phyloP scores from a whole-genome alignment of 2,113 vertebrate species.

The Limanda limanda region DNA sequence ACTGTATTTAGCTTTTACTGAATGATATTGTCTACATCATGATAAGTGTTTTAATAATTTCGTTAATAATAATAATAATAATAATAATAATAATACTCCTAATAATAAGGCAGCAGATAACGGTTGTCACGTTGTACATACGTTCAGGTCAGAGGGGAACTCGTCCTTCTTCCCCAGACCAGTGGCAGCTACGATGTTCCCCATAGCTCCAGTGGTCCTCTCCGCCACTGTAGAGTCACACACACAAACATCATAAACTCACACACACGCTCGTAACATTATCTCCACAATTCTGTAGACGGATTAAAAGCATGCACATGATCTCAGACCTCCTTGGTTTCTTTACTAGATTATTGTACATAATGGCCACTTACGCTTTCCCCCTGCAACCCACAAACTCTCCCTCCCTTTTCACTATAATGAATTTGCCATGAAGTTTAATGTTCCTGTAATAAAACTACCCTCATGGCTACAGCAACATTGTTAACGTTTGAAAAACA shows the following conservation, averaged over 20 bases:
- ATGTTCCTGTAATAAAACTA: background rate
- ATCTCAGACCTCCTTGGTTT: background rate
- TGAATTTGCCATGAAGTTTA: background rate
- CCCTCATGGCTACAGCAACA: background rate
- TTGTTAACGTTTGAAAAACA: background rate
- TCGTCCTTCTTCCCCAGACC: slow-evolving; percentile 97
- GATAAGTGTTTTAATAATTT: too few relatives aligned
- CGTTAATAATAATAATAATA: background rate
- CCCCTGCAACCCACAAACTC: background rate
- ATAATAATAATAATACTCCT: background rate
- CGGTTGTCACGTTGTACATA: slow-evolving; percentile 65
- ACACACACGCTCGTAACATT: slow-evolving; percentile 8
- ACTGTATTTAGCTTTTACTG: background rate
- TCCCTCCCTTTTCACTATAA: background rate
- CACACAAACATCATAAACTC: slow-evolving; percentile 32
- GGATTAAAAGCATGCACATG: slow-evolving; percentile 42
- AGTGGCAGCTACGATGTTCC: slow-evolving; percentile 94
- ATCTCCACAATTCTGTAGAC: slow-evolving; percentile 18
- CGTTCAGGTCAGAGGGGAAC: slow-evolving; percentile 94
- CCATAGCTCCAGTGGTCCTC: slow-evolving; percentile 94
- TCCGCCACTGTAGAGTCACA: slow-evolving; percentile 89
- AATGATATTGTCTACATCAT: background rate
- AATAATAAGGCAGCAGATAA: background rate
- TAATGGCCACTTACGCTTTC: slow-evolving; percentile 1
- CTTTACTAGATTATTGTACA: slow-evolving; percentile 13